phyloP scores from a whole-genome alignment of 2,113 vertebrate genomes.

The Carassius carassius region DNA sequence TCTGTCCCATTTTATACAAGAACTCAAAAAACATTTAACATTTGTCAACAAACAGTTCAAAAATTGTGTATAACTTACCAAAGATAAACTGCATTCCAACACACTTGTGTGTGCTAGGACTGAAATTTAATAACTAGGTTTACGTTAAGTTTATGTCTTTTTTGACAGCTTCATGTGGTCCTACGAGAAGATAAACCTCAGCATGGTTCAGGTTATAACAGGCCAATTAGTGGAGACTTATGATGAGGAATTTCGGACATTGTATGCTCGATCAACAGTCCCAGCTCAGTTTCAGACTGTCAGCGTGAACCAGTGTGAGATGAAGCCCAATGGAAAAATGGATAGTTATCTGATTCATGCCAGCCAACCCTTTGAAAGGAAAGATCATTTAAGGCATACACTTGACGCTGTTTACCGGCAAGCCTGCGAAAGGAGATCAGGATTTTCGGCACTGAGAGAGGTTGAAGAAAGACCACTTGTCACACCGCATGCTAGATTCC shows the following conservation, averaged over 20 bases:
- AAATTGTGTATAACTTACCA: not conserved
- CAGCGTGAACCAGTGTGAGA: conserved; percentile 66
- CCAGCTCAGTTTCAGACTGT: conserved; percentile 72
- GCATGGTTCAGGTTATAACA: conserved; percentile 94
- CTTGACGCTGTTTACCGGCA: conserved; percentile 82
- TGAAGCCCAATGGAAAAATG: conserved; percentile 73
- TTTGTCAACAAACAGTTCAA: not conserved
- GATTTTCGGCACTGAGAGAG: conserved; percentile 56
- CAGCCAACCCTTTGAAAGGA: conserved; percentile 76
- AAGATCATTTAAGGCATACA: conserved; percentile 78
- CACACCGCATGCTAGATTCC: conserved; percentile 67
- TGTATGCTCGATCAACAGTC: conserved; percentile 87
- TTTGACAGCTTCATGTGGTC: conserved; percentile 91
- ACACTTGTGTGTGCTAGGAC: not conserved
- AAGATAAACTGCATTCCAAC: conserved; percentile 12
- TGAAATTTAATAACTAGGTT: not conserved
- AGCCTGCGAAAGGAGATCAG: conserved; percentile 75
- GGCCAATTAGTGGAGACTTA: conserved; percentile 91
- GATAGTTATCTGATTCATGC: conserved; percentile 77
- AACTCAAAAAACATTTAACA: not conserved
- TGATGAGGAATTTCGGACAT: conserved; percentile 93
- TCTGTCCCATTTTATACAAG: not conserved
- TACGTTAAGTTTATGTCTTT: conserved; percentile 34
- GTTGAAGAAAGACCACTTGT: conserved; percentile 62
- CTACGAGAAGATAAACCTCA: conserved; percentile 93